Conservation (phyloP, 2,888 invertebrate species). For the Thecocarcelia acutangulata region DNA sequence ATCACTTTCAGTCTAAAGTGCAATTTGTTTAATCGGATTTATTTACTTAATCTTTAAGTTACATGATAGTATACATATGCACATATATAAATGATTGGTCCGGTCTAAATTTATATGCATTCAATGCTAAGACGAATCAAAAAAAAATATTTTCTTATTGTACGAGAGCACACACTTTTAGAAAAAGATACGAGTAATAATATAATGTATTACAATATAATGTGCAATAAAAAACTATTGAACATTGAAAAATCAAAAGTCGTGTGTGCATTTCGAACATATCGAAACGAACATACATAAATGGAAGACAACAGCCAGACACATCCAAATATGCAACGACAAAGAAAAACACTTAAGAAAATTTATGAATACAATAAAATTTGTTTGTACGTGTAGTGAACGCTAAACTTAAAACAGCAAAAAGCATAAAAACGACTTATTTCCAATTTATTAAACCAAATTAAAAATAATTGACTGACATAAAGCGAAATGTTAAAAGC, state of each 20-base stretch:
- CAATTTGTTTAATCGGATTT: slow-evolving; percentile 52
- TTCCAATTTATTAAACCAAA: slow-evolving; percentile 28
- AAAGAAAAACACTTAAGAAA: slow-evolving; percentile 54
- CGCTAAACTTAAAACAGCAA: slow-evolving; percentile 12
- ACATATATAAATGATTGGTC: slow-evolving; percentile 50
- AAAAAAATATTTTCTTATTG: slow-evolving; percentile 3
- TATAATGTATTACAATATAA: slow-evolving; percentile 46
- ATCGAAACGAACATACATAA: slow-evolving; percentile 33
- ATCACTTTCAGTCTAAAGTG: slow-evolving; percentile 23
- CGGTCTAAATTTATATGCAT: slow-evolving; percentile 61
- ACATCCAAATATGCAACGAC: slow-evolving; percentile 48
- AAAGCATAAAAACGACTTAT: slow-evolving; percentile 9
- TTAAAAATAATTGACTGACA: slow-evolving; percentile 39
- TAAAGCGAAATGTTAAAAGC: background rate
- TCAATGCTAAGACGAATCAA: slow-evolving; percentile 57
- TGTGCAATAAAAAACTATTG: slow-evolving; percentile 31
- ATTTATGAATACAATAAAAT: slow-evolving; percentile 48
- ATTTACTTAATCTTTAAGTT: slow-evolving; percentile 19
- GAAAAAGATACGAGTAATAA: slow-evolving; percentile 19
- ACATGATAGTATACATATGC: too few relatives aligned
- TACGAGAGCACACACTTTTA: slow-evolving; percentile 30
- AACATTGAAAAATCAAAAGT: slow-evolving; percentile 49
- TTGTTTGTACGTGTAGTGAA: slow-evolving; percentile 6
- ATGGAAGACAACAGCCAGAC: slow-evolving; percentile 38
- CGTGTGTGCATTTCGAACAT: slow-evolving; percentile 52